phyloP scores from a whole-genome alignment of 2,888 invertebrate genomes.

The Geophilus truncorum region DNA sequence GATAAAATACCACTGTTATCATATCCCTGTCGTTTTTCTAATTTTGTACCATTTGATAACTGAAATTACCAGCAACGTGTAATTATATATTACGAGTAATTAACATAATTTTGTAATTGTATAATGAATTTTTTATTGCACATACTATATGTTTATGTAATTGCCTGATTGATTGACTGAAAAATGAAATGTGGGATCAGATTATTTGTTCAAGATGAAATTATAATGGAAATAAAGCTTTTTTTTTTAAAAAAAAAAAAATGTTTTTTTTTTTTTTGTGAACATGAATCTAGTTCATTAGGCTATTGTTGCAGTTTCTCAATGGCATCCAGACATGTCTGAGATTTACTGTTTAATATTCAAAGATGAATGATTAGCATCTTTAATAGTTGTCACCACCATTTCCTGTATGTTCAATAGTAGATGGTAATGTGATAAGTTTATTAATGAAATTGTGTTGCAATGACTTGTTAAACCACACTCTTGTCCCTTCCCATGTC shows the following conservation, averaged over 20 bases:
- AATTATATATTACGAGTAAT: not conserved
- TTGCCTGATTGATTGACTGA: not conserved
- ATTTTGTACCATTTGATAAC: not conserved
- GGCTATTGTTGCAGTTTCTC: not conserved
- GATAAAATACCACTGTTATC: not conserved
- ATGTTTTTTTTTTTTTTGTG: not conserved
- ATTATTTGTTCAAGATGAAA: conserved; percentile 11
- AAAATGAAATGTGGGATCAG: conserved; percentile 27
- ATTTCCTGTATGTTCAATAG: conserved; percentile 7
- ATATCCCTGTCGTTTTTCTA: not conserved
- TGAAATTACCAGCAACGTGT: not conserved
- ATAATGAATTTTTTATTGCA: conserved; percentile 1
- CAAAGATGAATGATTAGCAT: not conserved
- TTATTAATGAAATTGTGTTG: conserved; percentile 18
- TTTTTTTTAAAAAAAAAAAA: not conserved
- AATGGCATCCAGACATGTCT: conserved; percentile 10
- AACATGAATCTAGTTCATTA: not conserved
- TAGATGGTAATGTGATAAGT: conserved; percentile 9
- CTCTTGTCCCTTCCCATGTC: not conserved
- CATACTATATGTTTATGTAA: too few relatives aligned
- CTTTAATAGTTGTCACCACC: conserved; percentile 23
- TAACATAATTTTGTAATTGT: not conserved
- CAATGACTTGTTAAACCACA: conserved; percentile 1
- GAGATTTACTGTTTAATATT: not conserved
- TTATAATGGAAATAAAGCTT: not conserved